Evolutionary conservation across 2,113 vertebrate species (phyloP), one percentile per base, ranked within the genome.

Genomic region (Rhizomys pruinosus): DNA sequence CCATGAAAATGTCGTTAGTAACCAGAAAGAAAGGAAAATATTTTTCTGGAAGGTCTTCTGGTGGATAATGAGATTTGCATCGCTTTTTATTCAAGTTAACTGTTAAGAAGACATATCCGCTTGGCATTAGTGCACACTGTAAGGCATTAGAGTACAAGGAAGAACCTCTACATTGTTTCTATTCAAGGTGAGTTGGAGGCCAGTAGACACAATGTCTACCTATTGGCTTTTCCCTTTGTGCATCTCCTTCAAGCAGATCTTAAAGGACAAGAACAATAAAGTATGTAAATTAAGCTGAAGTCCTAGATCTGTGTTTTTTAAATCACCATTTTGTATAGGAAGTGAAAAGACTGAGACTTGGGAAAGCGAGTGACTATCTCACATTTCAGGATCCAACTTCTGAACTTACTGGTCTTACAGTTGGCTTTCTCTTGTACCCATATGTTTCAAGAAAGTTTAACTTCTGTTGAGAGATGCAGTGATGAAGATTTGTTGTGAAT

Each of bases 51-150:
- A 87, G 27, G 5, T 13, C 52, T 84, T 3, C 19, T 73, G 57
- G 20, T 71, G 19, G 52, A 15, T 93, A 69, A 87, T 82, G 3
- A 42, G 59, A 93, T 90, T 94, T 89, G 29, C 44, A 42, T 86
- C 22, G 77, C 52, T 89, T 87, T 95, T 87, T 84, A 42, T 91
- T 92, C 74, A 94, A 44, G n/a, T 77, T 92, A 74, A 37, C 20
- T 77, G 7, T 71, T 86, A 68, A 90, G 17, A 52, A 37, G 7
- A 0, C 37, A 2, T 44, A 55, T 88, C 32, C 2, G 4, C 55
- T 57, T 85, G 91, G 78, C 27, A 47, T 86, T 68, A 47, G 47
- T 68, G 80, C 55, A 66, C 23, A 15, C 6, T 59, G 13, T 63
- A 71, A 89, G 73, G 71, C 84, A 63, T 37, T 84, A 78, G 92